phyloP scores from a whole-genome alignment of 1,140 invertebrate genomes.

The Trypoxylus dichotomus region DNA sequence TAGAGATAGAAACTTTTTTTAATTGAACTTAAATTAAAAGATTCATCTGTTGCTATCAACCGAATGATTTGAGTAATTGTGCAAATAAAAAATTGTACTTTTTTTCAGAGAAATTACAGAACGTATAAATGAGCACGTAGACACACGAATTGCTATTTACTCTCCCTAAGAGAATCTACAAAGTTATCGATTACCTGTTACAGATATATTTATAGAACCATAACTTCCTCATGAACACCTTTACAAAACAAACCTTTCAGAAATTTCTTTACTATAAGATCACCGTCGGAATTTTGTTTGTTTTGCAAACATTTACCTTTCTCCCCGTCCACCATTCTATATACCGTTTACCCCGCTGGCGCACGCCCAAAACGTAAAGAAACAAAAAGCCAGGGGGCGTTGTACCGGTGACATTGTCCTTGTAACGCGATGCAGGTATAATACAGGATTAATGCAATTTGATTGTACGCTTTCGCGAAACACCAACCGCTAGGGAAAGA shows the following conservation, averaged over 20 bases:
- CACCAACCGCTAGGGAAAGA: background rate
- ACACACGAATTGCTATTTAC: too few relatives aligned
- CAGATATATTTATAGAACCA: background rate
- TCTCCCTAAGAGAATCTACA: too few relatives aligned
- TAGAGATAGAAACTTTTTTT: too few relatives aligned
- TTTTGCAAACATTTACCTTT: slow-evolving; percentile 5
- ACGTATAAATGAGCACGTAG: too few relatives aligned
- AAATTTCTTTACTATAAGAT: background rate
- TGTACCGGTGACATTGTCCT: slow-evolving; percentile 18
- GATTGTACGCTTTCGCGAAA: background rate
- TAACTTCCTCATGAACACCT: background rate
- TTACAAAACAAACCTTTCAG: background rate
- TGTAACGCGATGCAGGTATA: slow-evolving; percentile 11
- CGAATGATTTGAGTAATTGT: too few relatives aligned
- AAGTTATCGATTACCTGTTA: too few relatives aligned
- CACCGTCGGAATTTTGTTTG: slow-evolving; percentile 15
- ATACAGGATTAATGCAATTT: slow-evolving; percentile 9
- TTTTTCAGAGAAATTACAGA: too few relatives aligned
- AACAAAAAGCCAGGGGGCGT: background rate
- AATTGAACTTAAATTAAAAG: too few relatives aligned
- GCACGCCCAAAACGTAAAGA: background rate
- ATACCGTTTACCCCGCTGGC: background rate
- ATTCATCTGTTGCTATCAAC: too few relatives aligned
- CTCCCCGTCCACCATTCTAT: background rate
- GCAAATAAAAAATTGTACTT: too few relatives aligned